These are phyloP conservation scores for Ypsolopha scabrella DNA, from an alignment of 2,888 invertebrate genomes.

Conservation along the genomic window DNA sequence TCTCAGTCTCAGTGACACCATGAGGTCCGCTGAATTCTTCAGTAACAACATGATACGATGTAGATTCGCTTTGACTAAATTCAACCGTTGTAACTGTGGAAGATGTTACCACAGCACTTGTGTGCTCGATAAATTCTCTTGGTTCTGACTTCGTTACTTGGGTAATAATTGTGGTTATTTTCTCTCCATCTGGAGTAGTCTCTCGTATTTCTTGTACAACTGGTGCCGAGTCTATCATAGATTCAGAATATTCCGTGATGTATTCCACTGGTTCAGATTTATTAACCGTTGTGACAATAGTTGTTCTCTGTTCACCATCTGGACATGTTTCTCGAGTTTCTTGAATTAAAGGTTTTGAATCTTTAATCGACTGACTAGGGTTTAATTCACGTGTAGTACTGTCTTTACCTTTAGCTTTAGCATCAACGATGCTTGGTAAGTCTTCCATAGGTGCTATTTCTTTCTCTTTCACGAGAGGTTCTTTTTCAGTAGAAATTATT, in stretches of 20 bases:
- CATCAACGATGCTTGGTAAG: constrained; percentile 1
- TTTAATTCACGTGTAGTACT: not conserved
- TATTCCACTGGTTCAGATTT: constrained; percentile 4
- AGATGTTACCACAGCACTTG: constrained; percentile 33
- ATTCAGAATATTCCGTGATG: not conserved
- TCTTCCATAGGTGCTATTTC: not conserved
- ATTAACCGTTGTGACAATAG: not conserved
- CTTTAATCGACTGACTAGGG: constrained; percentile 8
- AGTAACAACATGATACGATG: constrained; percentile 32
- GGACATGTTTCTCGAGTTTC: constrained; percentile 19
- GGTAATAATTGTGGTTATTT: constrained; percentile 30
- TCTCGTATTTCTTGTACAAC: constrained; percentile 1
- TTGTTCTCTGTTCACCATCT: constrained; percentile 1
- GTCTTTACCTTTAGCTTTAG: constrained; percentile 6
- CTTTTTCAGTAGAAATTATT: constrained; percentile 1
- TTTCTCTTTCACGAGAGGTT: not conserved
- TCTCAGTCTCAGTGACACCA: constrained; percentile 17
- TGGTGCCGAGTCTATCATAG: not conserved
- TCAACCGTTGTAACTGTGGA: constrained; percentile 45
- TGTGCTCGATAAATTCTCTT: constrained; percentile 36
- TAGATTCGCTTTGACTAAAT: constrained; percentile 39
- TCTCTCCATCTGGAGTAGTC: constrained; percentile 10
- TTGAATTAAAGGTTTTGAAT: constrained; percentile 24
- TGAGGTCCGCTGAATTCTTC: constrained; percentile 26
- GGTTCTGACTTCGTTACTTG: constrained; percentile 32